Percentiles rank a stretch among this genome's conserved stretches.
These are phyloP conservation scores for Rafetus swinhoei DNA, from an alignment of 2,113 vertebrate species.

Conservation along the genomic window DNA sequence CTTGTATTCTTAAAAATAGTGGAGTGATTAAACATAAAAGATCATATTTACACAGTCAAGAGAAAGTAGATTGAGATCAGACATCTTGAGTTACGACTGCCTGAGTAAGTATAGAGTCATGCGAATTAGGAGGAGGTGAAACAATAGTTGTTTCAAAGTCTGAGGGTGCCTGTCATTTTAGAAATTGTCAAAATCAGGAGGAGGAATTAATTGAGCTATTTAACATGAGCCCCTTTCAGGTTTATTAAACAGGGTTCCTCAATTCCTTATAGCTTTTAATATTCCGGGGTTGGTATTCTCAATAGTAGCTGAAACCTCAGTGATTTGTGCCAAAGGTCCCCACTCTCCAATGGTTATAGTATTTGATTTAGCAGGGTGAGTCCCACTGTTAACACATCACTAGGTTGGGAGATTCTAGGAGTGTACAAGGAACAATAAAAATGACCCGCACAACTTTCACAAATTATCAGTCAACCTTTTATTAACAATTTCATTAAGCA, in stretches of 20 bases:
- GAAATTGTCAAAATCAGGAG: not conserved
- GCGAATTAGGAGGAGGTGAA: conserved; percentile 38
- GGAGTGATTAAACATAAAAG: not conserved
- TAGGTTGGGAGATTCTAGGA: not conserved
- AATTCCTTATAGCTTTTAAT: not conserved
- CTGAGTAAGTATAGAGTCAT: not conserved
- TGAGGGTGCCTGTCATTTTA: conserved; percentile 1
- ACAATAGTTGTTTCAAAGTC: conserved; percentile 24
- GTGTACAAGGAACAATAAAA: not conserved
- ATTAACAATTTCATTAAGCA: not conserved
- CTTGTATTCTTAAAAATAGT: not conserved
- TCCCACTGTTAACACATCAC: not conserved
- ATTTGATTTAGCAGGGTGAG: not conserved
- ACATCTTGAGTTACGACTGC: not conserved
- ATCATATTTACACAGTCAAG: not conserved
- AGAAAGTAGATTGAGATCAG: not conserved
- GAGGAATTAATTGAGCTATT: conserved; percentile 33
- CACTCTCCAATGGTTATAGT: not conserved
- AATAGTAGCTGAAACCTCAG: not conserved
- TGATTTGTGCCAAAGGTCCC: not conserved
- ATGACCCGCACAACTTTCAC: not conserved
- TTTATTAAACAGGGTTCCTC: conserved; percentile 2
- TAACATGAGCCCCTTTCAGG: conserved; percentile 21
- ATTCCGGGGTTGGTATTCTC: not conserved
- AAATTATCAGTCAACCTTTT: not conserved